Evolutionary conservation across 1,140 invertebrate genomes (phyloP).

Genomic region (Atopsyche davidsoni): DNA sequence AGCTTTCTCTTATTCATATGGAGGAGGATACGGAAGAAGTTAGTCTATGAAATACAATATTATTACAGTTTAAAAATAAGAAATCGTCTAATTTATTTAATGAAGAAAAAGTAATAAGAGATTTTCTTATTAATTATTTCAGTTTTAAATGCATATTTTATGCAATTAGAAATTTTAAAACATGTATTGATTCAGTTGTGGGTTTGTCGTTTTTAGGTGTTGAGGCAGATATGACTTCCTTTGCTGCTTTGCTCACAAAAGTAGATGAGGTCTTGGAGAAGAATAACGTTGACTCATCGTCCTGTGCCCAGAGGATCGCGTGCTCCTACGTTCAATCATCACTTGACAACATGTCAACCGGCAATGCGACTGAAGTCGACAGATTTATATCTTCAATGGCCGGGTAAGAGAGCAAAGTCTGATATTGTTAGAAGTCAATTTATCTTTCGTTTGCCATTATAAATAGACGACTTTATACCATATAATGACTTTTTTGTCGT

Average conservation of each 20-base stretch:
- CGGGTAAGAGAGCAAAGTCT: conserved; percentile 43
- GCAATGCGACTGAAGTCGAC: conserved; percentile 59
- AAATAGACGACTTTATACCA: no score
- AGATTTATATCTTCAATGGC: conserved; percentile 59
- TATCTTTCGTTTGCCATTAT: no score
- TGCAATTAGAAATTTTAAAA: neutral
- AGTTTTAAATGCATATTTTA: no score
- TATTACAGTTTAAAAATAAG: no score
- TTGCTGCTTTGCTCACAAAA: conserved; percentile 59
- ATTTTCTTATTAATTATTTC: no score
- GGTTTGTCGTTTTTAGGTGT: conserved; percentile 54
- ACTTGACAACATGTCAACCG: conserved; percentile 53
- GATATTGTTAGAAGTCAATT: conserved; percentile 8
- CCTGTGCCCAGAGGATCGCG: conserved; percentile 69
- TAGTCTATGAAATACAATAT: no score
- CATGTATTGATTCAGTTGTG: neutral
- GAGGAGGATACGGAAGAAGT: conserved; percentile 64
- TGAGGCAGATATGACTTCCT: conserved; percentile 53
- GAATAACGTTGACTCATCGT: conserved; percentile 70
- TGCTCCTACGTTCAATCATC: conserved; percentile 70
- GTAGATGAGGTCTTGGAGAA: conserved; percentile 66
- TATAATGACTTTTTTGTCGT: neutral
- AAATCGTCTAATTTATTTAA: no score
- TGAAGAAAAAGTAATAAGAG: no score
- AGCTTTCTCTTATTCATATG: conserved; percentile 61